Evolutionary conservation across 2,888 invertebrate species (phyloP), one percentile per base, ranked within the genome.

Genomic region (Iphiclides podalirius): DNA sequence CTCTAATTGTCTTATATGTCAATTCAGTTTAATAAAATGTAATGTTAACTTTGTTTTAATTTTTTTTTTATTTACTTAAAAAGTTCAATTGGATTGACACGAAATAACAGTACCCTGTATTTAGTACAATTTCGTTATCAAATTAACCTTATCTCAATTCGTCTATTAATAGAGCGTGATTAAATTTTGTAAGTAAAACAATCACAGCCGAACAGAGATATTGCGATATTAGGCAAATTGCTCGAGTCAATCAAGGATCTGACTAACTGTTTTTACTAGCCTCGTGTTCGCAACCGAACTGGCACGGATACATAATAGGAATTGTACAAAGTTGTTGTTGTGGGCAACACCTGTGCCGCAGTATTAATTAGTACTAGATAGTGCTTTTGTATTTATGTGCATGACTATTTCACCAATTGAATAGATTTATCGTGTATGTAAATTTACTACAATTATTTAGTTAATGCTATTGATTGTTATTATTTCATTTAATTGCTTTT

Each of bases 201-300:
- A 44, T 49, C 28, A 23, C 38, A 33, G 26, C 11, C 17, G 9
- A 14, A 20, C 17, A 15, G 28, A 6, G 42, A 23, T 43, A 43
- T 49, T 44, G 39, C 49, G 49, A 39, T 49, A 49, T 39, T 44
- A 44, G 44, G 49, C 49, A 49, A 49, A 49, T 49, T 49, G 39
- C 7, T 31, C 42, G 28, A 49, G 43, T 39, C 49, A 49, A 49
- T 49, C 49, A 49, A 43, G 43, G 49, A 40, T 50, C 44, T 40
- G 39, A 50, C 38, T 50, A 49, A 49, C 38, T 9, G 43, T 43
- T 11, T 33, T 48, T 37, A 14, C 23, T 17, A 34, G 39, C 33
- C 39, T 16, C 15, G 37, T 28, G 26, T 16, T 38, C 15, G 34
- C 35, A 44, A 39, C 16, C 34, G 15, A 13, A 34, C 26, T 39